Conservation (phyloP, 2,113 vertebrate species). For the Cheilinus undulatus region DNA sequence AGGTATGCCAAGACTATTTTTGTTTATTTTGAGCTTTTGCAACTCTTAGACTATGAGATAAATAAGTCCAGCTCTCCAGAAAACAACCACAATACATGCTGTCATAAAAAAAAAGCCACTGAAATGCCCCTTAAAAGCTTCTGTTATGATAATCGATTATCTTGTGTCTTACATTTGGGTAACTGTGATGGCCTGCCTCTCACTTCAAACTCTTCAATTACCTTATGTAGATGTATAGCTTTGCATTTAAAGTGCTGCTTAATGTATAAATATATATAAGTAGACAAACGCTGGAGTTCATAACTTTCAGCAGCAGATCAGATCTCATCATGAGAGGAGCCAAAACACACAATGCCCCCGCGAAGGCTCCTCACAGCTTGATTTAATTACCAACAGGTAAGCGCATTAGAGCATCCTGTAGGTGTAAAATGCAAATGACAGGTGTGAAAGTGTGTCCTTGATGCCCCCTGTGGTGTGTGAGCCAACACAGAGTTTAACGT, state of each 20-base stretch:
- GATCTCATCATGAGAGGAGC: neutral
- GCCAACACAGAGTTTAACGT: neutral
- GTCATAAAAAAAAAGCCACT: no score
- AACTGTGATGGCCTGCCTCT: neutral
- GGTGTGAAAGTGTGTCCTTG: neutral
- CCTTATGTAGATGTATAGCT: neutral
- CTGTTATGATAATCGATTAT: no score
- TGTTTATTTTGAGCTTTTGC: no score
- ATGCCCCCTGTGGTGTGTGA: neutral
- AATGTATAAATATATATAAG: no score
- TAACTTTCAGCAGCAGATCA: neutral
- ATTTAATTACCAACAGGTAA: neutral
- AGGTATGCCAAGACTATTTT: no score
- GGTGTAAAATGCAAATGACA: conserved; percentile 1
- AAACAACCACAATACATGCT: no score
- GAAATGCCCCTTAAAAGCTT: no score
- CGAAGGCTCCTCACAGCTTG: neutral
- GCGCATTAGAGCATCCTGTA: neutral
- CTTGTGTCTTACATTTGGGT: neutral
- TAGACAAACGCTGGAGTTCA: neutral
- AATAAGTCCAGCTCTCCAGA: no score
- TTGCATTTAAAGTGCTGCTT: neutral
- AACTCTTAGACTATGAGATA: no score
- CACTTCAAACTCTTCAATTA: neutral
- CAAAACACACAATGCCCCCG: neutral